These are phyloP conservation scores for Dendrolimus houi DNA, from an alignment of 2,888 invertebrate genomes.

Conservation along the genomic window DNA sequence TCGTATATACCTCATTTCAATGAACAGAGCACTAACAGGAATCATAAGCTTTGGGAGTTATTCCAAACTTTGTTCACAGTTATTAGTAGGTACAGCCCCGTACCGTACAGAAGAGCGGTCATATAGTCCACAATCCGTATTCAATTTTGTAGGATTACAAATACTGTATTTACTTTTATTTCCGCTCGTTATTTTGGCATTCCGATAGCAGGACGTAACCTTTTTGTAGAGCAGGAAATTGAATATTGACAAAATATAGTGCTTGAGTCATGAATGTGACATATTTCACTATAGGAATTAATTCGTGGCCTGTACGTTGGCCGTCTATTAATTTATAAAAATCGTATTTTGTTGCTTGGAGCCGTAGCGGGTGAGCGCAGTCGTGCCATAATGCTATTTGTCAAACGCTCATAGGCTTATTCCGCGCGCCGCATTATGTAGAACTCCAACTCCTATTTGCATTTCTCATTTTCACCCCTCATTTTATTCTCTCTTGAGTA, in stretches of 20 bases:
- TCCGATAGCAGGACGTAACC: slow-evolving; percentile 32
- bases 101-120: no score
- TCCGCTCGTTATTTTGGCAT: slow-evolving; percentile 32
- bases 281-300: slow-evolving; percentile 25
- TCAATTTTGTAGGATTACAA: no score
- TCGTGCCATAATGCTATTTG: slow-evolving; percentile 55
- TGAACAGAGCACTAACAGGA: no score
- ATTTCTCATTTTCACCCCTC: slow-evolving; percentile 69
- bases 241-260: slow-evolving; percentile 44
- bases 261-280: slow-evolving; percentile 22
- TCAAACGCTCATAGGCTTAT: slow-evolving; percentile 59
- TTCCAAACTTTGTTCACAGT: no score
- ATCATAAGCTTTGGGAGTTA: no score
- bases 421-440: slow-evolving; percentile 37
- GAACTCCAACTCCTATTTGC: slow-evolving; percentile 63
- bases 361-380: slow-evolving; percentile 21
- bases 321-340: slow-evolving; percentile 28
- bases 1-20: no score
- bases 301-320: slow-evolving; percentile 15
- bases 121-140: no score
- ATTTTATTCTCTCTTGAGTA: slow-evolving; percentile 46
- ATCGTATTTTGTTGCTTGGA: slow-evolving; percentile 24
- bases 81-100: no score
- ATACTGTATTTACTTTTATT: no score
- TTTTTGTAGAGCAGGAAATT: slow-evolving; percentile 50